Base-by-base conservation (phyloP, 2,888 invertebrate genomes). In the Epicampocera succincta region DNA sequence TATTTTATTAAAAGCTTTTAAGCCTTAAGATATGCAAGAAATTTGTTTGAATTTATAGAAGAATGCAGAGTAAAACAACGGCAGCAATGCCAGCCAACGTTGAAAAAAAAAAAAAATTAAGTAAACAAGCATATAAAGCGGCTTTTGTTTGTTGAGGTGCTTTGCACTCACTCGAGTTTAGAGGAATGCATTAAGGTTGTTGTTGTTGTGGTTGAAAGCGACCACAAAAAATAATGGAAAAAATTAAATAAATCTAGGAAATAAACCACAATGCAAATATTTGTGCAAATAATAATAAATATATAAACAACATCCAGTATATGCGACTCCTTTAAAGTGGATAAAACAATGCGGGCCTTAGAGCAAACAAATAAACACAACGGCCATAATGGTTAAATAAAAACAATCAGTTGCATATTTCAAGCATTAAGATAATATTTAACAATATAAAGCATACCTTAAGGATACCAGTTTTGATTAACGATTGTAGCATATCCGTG, bases 1-100 rank as follows among this genome's bases (percentile, higher is more conserved):
- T 74, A 75, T 82, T 63, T 69, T 65, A 77, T 76, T 81, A 77
- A 81, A 78, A 78, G 78, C 81, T 82, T 69, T 82, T 82, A 82
- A 82, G 78, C 77, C 81, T 74, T 40, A 77, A 82, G 81, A 65
- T 82, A 78, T 82, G 78, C 73, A 77, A 65, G 50, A 63, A 65
- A 74, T 82, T 78, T 74, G 44, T 58, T 25, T 50, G 38, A 68
- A 58, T 21, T 40, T 19, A n/a, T 38, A 5, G 13, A 17, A 40
- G 15, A 63, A 52, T 29, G 56, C 33, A 48, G 71, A 68, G 60
- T 19, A 60, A 46, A 38, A 48, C 40, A 71, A 29, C 25, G 25
- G n/a, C 15, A 40, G 52, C 40, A 40, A 19, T 17, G 50, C 50
- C 60, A 63, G 50, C 50, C 60, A 63, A 21, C 52, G 40, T 40